Base-by-base conservation (phyloP, 2,797 vertebrate genomes). In the Phoxinus dragarum region DNA sequence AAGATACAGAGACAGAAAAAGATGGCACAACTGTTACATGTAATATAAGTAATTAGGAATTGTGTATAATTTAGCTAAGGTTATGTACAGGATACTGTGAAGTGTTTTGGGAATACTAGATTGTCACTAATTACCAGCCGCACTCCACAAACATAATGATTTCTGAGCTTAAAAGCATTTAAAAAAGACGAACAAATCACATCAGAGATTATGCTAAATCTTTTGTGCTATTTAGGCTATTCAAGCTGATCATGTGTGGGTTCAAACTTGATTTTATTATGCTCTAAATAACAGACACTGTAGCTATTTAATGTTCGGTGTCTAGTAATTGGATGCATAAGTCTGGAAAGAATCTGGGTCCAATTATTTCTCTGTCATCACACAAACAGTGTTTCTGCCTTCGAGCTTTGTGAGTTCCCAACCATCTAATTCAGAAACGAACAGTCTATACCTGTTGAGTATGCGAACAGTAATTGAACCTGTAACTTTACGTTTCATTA, bases 321-420 rank as follows among this genome's bases (percentile, higher is more conserved):
- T 27, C 75, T 81, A 84, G 69, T 89, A 88, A 88, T 86, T 88
- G 88, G 89, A 89, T 81, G 84, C 78, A 84, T 56, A 79, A 86
- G 72, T 85, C 71, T 86, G 80, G 61, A 88, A 85, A 90, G 82
- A 82, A 64, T 85, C 71, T 69, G 85, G 34, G 66, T 52, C 73
- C 88, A 89, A 88, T 90, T 91, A 85, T 38, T 73, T 86, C 80
- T 88, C 84, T 87, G 72, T 88, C 81, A 88, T 88, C 83, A 85
- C 68, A 72, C 67, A 85, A 81, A 88, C 64, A 75, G 77, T 52
- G 59, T 69, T 61, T 80, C 36, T 52, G 56, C 40, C 64, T 64
- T 42, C 44, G 16, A 49, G 19, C 69, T 66, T 72, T 49, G 38
- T 69, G 64, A 52, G 80, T 78, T 71, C 84, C 72, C 68, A 69